Conservation (phyloP, 2,888 invertebrate species). For the Baronia brevicornis region DNA sequence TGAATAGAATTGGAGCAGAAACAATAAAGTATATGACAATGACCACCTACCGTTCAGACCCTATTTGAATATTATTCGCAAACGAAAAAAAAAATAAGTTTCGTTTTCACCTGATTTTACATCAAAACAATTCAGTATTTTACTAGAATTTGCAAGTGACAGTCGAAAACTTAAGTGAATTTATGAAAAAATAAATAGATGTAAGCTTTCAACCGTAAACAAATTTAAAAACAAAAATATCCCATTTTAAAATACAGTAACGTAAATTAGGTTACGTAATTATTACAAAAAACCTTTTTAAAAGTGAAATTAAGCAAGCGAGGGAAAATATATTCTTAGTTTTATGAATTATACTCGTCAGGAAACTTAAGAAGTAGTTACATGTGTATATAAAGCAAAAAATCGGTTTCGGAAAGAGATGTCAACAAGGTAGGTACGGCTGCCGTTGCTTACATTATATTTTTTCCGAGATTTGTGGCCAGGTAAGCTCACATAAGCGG, state of each 20-base stretch:
- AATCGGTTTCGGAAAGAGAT: slow-evolving; percentile 33
- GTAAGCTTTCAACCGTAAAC: background rate
- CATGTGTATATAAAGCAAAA: slow-evolving; percentile 21
- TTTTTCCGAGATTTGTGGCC: slow-evolving; percentile 44
- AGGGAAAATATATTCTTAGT: slow-evolving; percentile 2
- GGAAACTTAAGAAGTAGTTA: slow-evolving; percentile 13
- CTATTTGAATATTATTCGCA: slow-evolving; percentile 68
- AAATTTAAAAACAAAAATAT: background rate
- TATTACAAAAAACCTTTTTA: background rate
- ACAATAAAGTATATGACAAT: slow-evolving; percentile 34
- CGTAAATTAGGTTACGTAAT: background rate
- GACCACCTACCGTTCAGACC: slow-evolving; percentile 55
- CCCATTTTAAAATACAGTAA: background rate
- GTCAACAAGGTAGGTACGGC: slow-evolving; percentile 52
- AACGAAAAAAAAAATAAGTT: slow-evolving; percentile 35
- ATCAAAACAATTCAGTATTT: slow-evolving; percentile 35
- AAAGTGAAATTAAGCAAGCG: background rate
- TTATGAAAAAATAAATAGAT: slow-evolving; percentile 3
- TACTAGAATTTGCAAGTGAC: slow-evolving; percentile 31
- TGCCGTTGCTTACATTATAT: slow-evolving; percentile 31
- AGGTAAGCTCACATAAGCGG: slow-evolving; percentile 57
- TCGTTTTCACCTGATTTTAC: slow-evolving; percentile 44
- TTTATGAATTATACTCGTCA: slow-evolving; percentile 11
- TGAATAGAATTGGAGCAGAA: slow-evolving; percentile 28
- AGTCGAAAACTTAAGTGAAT: slow-evolving; percentile 19